Evolutionary conservation across 2,888 invertebrate species (phyloP), one percentile per base, ranked within the genome.

Genomic region (Linnaemya tessellans): DNA sequence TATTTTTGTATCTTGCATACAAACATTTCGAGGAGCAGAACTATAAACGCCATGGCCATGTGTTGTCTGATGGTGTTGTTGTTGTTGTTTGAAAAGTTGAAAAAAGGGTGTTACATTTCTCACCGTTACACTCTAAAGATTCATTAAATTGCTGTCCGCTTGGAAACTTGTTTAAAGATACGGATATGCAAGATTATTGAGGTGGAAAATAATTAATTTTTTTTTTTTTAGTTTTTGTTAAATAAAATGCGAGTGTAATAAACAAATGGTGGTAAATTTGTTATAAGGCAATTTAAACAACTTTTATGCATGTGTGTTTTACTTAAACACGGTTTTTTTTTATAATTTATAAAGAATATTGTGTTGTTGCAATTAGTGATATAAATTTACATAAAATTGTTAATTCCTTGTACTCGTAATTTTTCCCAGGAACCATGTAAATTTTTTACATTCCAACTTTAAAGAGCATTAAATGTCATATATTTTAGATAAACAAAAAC

Each of bases 21-120:
- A 64, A n/a, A n/a, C 15, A 46, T 46, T 15, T n/a, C 4, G 3
- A 4, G n/a, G n/a, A n/a, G 46, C n/a, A 49, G n/a, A 49, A 1
- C 3, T 43, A 13, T 43, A 8, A 38, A 38, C 11, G 9, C 8
- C 3, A 15, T n/a, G 46, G 9, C 2, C 3, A 13, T 38, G n/a
- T 41, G 1, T 38, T 41, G 1, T 38, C 4, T 49, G 11, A 3
- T 38, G 7, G 20, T 51, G 18, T 41, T 54, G 62, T 22, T 18
- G 11, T 15, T 51, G 18, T 41, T 54, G 62, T 22, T 18, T 1
- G 11, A 13, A 13, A 41, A 41, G 11, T 41, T 41, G 20, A 58
- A 78, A 78, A 81, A 62, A 38, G 84, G 75, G 82, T 85, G 78
- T 82, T 82, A 79, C 65, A 75, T 79, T 85, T 82, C 79, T 79